phyloP scores from a whole-genome alignment of 2,113 vertebrate species.

The Gymnocephalus cernua region DNA sequence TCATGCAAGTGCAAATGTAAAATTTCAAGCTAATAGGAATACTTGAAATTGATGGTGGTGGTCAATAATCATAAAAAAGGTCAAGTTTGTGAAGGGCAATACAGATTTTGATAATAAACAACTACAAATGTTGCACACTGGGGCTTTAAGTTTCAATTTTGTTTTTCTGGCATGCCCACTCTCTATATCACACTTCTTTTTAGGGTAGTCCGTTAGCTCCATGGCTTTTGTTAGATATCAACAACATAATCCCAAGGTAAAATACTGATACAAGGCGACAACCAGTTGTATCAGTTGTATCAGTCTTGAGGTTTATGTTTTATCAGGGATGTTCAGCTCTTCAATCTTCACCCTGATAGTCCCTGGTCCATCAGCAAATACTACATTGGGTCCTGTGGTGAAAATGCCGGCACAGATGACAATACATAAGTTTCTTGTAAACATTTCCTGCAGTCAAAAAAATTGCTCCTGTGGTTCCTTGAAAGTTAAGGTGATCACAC shows the following conservation, averaged over 20 bases:
- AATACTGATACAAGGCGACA: not conserved
- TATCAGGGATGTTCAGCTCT: not conserved
- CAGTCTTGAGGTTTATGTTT: not conserved
- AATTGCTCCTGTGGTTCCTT: conserved; percentile 10
- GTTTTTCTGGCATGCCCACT: not conserved
- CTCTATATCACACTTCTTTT: not conserved
- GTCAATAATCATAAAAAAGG: no score
- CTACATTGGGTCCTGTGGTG: not conserved
- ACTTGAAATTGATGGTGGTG: no score
- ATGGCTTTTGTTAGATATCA: not conserved
- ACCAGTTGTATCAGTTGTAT: not conserved
- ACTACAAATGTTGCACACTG: no score
- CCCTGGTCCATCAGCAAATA: not conserved
- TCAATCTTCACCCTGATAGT: not conserved
- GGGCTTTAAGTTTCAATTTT: not conserved
- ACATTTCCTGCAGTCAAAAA: conserved; percentile 10
- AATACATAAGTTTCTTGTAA: not conserved
- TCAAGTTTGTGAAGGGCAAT: no score
- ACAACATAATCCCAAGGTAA: not conserved
- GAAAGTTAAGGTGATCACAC: conserved; percentile 32
- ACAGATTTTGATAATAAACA: no score
- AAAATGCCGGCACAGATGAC: not conserved
- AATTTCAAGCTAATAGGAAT: no score
- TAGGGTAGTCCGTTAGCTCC: not conserved
- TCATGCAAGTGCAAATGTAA: no score